These are phyloP conservation scores for Cotesia congregata DNA, from an alignment of 2,888 invertebrate species.

Conservation along the genomic window DNA sequence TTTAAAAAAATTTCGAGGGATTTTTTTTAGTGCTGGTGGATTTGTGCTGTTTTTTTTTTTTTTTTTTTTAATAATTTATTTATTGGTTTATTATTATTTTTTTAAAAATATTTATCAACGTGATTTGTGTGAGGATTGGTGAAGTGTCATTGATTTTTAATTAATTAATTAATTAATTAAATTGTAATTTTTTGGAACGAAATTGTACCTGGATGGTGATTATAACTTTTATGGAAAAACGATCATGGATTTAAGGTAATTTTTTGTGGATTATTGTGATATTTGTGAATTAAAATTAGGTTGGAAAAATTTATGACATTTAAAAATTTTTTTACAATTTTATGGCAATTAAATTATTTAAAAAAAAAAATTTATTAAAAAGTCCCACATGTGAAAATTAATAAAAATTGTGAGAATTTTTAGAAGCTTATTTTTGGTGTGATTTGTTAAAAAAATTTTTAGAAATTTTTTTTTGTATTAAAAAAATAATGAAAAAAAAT, in stretches of 20 bases:
- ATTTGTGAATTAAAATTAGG: no score
- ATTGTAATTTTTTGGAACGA: neutral
- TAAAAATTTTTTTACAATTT: no score
- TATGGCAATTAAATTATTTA: no score
- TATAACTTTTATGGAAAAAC: conserved; percentile 41
- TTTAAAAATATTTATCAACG: neutral
- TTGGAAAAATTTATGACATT: no score
- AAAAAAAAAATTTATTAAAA: no score
- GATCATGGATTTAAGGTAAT: conserved; percentile 49
- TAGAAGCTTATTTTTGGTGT: no score
- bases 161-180: conserved; percentile 7
- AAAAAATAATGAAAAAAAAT: no score
- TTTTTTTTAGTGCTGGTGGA: conserved; percentile 14
- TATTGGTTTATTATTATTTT: neutral
- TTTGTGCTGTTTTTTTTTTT: neutral
- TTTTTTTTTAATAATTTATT: neutral
- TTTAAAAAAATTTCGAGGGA: neutral
- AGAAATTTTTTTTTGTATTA: no score
- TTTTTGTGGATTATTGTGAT: neutral
- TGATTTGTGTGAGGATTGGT: neutral
- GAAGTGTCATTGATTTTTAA: neutral
- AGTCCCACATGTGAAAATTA: no score
- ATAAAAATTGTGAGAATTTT: no score
- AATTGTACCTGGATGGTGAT: conserved; percentile 39
- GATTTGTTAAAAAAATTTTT: no score